A percentile compares a stretch with the other conserved stretches of the same genome.
These are phyloP conservation scores for Noturus placidus DNA, from an alignment of 2,113 vertebrate genomes.

Conservation along the genomic window DNA sequence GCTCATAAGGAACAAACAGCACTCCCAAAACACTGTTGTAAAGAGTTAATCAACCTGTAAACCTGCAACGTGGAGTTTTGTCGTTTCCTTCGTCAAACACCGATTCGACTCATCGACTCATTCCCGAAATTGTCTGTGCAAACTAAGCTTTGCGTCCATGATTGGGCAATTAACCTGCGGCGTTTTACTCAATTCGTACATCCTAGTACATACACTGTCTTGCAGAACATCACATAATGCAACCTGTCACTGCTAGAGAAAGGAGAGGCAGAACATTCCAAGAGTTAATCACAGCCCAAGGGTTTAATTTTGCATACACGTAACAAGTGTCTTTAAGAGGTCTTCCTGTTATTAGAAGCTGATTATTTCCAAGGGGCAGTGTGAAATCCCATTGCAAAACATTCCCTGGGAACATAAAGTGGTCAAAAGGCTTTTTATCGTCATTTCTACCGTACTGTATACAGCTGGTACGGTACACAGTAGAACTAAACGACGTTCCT, in stretches of 20 bases:
- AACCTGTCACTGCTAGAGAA: background rate
- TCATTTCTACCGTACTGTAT: too few relatives aligned
- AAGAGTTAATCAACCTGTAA: background rate
- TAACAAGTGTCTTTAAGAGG: background rate
- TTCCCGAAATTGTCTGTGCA: background rate
- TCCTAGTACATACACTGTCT: background rate
- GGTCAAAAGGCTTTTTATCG: too few relatives aligned
- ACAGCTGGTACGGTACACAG: too few relatives aligned
- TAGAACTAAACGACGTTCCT: too few relatives aligned
- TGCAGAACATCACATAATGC: conserved; percentile 22
- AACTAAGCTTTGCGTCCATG: background rate
- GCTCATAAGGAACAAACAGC: conserved; percentile 10
- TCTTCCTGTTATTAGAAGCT: background rate
- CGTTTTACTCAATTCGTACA: background rate
- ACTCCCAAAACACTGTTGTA: background rate
- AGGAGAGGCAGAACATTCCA: conserved; percentile 1
- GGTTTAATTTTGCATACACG: background rate
- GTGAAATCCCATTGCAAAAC: background rate
- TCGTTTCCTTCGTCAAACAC: background rate
- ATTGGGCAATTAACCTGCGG: background rate
- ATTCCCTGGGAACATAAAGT: background rate
- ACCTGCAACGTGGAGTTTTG: background rate
- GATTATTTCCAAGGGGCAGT: background rate
- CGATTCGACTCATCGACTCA: background rate
- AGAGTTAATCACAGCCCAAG: background rate